Percentiles rank a stretch among this genome's conserved stretches.
These are phyloP conservation scores for Apodemia mormo DNA, from an alignment of 2,888 invertebrate species.

Conservation along the genomic window DNA sequence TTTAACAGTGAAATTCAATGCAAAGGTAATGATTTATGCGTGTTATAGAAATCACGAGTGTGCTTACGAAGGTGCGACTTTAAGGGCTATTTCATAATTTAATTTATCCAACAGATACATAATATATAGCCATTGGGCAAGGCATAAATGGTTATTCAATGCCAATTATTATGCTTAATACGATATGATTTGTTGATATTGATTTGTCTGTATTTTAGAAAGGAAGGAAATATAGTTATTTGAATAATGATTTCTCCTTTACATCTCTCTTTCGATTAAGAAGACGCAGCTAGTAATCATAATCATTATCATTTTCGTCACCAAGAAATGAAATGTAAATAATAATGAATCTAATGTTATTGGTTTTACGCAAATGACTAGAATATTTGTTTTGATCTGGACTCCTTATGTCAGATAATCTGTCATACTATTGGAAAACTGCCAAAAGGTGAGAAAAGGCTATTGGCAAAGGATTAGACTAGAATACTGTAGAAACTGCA, in stretches of 20 bases:
- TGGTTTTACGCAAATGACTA: too few relatives aligned
- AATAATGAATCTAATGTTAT: too few relatives aligned
- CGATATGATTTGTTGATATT: neutral
- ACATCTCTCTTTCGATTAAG: neutral
- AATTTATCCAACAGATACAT: neutral
- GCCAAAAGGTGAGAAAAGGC: too few relatives aligned
- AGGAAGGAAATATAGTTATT: neutral
- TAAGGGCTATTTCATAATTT: neutral
- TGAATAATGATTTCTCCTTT: neutral
- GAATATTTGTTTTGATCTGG: too few relatives aligned
- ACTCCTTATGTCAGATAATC: too few relatives aligned
- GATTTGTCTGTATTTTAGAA: neutral
- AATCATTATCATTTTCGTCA: neutral
- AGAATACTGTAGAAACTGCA: too few relatives aligned
- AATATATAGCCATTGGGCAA: neutral
- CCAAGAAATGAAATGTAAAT: too few relatives aligned
- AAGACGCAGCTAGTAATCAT: neutral
- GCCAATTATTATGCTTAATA: neutral
- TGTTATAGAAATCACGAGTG: neutral
- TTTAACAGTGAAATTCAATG: slow-evolving; percentile 7
- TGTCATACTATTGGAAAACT: too few relatives aligned
- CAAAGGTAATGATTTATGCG: neutral
- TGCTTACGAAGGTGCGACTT: slow-evolving; percentile 1
- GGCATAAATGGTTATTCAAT: neutral
- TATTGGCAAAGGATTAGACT: too few relatives aligned